Percentiles rank a stretch among this genome's conserved stretches.
Conservation (phyloP, 2,797 vertebrate genomes). For the Spheniscus humboldti region DNA sequence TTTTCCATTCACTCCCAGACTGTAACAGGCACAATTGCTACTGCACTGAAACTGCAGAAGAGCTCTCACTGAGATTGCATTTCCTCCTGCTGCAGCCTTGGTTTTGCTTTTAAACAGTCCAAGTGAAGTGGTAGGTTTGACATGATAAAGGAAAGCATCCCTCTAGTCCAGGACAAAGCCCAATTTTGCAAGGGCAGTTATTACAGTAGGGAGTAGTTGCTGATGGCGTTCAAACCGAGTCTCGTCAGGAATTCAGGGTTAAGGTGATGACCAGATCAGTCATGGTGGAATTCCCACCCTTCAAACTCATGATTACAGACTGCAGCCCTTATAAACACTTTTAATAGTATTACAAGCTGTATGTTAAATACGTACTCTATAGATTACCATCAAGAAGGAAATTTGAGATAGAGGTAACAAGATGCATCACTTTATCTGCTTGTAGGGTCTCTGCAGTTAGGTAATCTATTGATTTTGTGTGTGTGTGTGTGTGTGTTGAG, state of each 20-base stretch:
- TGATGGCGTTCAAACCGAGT: background rate
- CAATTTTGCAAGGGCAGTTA: background rate
- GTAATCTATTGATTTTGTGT: background rate
- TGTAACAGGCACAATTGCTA: background rate
- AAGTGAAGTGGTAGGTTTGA: background rate
- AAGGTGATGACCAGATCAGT: background rate
- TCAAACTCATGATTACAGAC: slow-evolving; percentile 34
- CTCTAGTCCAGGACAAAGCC: background rate
- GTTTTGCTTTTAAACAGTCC: background rate
- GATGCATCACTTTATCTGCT: background rate
- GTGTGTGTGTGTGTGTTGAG: background rate
- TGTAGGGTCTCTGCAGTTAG: background rate
- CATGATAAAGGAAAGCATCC: background rate
- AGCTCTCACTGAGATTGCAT: background rate
- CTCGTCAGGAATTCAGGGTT: background rate
- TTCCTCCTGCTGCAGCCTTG: background rate
- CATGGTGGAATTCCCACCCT: slow-evolving; percentile 5
- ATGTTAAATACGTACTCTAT: background rate
- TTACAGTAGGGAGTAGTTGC: background rate
- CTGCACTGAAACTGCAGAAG: background rate
- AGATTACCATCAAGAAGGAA: background rate
- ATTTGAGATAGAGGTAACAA: background rate
- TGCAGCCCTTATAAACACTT: background rate
- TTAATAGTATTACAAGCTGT: background rate
- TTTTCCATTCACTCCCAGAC: background rate